Evolutionary conservation across 2,113 vertebrate species (phyloP).

Genomic region (Rhinolophus ferrumequinum): DNA sequence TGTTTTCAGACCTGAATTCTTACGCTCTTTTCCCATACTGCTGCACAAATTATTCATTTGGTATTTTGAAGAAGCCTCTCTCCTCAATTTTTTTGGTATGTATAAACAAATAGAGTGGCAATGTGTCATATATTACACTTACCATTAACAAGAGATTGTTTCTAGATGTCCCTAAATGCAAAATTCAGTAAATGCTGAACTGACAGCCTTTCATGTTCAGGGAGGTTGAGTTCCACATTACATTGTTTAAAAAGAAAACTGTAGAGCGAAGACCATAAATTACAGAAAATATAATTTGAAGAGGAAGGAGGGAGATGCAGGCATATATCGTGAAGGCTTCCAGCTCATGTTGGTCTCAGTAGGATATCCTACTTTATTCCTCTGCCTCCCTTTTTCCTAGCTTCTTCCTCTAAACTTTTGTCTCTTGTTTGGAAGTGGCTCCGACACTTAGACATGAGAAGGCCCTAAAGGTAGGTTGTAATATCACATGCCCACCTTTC

Average conservation of each 20-base stretch:
- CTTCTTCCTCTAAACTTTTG: background rate
- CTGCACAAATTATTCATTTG: background rate
- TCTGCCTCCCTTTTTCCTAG: background rate
- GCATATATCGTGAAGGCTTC: background rate
- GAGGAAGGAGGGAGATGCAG: background rate
- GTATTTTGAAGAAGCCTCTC: background rate
- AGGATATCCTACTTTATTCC: background rate
- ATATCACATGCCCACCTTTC: background rate
- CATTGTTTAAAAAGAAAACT: background rate
- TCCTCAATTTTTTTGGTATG: background rate
- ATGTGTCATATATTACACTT: background rate
- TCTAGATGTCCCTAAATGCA: background rate
- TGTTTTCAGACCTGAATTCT: background rate
- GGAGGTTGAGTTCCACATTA: background rate
- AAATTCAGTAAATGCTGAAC: background rate
- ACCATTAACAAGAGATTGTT: background rate
- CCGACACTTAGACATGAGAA: background rate
- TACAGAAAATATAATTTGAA: background rate
- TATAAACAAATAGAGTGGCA: background rate
- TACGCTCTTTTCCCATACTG: background rate
- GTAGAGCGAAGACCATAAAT: background rate
- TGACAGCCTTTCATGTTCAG: background rate
- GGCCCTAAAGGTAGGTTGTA: background rate
- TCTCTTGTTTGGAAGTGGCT: constrained; percentile 26
- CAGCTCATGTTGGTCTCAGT: background rate